Conservation (phyloP, 1,140 invertebrate genomes). For the Callitettix versicolor region DNA sequence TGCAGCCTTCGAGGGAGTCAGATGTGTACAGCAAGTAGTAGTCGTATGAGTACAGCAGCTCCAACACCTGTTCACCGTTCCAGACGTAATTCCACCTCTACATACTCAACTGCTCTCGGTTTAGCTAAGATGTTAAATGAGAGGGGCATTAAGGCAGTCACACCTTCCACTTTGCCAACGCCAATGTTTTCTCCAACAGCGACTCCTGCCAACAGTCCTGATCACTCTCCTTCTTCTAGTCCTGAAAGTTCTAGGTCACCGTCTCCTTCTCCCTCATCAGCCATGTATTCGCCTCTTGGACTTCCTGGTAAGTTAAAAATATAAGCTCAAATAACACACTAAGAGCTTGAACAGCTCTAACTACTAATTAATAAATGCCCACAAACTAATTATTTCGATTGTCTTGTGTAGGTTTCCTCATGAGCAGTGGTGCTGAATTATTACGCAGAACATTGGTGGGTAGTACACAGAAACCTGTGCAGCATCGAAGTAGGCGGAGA, state of each 20-base stretch:
- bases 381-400: no score
- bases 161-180: constrained; percentile 51
- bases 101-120: constrained; percentile 67
- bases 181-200: constrained; percentile 53
- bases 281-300: constrained; percentile 11
- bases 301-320: constrained; percentile 40
- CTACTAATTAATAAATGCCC: no score
- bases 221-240: constrained; percentile 28
- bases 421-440: constrained; percentile 62
- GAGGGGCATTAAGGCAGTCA: constrained; percentile 62
- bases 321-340: no score
- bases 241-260: constrained; percentile 38
- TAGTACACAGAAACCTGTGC: constrained; percentile 26
- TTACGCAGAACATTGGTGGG: constrained; percentile 53
- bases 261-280: constrained; percentile 36
- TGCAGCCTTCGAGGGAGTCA: constrained; percentile 37
- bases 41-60: constrained; percentile 33
- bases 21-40: constrained; percentile 35
- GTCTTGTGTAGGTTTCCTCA: constrained; percentile 32
- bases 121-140: constrained; percentile 72
- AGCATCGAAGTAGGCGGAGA: constrained; percentile 2
- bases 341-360: no score
- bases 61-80: constrained; percentile 48
- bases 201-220: constrained; percentile 72
- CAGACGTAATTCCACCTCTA: constrained; percentile 54